Conservation (phyloP, 1,140 invertebrate genomes). For the Grapholita molesta region DNA sequence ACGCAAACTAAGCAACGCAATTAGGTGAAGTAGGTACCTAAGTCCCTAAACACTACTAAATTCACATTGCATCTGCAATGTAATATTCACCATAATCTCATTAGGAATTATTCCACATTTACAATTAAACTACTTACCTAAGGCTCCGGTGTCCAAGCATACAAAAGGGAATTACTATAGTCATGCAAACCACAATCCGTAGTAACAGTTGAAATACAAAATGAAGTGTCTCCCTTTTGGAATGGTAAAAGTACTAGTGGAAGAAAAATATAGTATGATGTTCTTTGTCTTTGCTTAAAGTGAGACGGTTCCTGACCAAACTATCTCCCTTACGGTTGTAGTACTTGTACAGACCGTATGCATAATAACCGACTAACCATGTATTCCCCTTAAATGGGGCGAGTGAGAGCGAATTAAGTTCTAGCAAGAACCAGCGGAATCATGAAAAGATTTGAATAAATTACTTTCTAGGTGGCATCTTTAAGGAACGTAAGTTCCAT, state of each 20-base stretch:
- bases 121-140: not conserved
- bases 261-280: no score
- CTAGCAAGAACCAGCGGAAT: not conserved
- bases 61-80: not conserved
- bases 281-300: no score
- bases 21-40: not conserved
- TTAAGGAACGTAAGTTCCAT: no score
- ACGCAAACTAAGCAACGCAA: no score
- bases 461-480: no score
- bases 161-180: not conserved
- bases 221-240: no score
- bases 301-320: no score
- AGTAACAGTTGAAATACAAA: no score
- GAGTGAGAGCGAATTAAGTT: not conserved
- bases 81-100: not conserved
- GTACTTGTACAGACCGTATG: not conserved
- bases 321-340: not conserved
- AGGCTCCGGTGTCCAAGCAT: not conserved
- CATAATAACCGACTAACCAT: not conserved
- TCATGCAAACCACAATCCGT: no score
- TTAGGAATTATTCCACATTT: not conserved
- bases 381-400: not conserved
- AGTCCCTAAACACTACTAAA: not conserved
- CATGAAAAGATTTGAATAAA: not conserved
- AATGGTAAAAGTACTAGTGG: no score